Conservation (phyloP, 1,140 invertebrate genomes). For the Caerostris extrusa region DNA sequence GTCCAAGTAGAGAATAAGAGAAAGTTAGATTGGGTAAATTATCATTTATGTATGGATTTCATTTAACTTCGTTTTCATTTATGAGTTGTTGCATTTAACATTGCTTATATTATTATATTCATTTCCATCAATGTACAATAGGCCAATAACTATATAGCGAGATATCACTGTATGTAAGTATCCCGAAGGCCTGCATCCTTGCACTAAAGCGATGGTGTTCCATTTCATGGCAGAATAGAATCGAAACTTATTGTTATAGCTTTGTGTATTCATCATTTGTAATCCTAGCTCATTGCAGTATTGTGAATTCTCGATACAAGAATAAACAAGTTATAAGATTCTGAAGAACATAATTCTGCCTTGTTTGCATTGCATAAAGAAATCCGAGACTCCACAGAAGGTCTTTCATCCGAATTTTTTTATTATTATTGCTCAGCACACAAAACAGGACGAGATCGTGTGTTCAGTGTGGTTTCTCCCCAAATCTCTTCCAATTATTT, state of each 20-base stretch:
- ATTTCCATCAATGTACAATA: no score
- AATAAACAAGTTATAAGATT: slow-evolving; percentile 18
- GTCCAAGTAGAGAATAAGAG: no score
- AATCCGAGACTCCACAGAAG: background rate
- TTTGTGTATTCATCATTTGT: background rate
- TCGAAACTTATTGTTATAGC: background rate
- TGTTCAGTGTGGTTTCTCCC: slow-evolving; percentile 49
- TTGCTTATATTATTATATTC: no score
- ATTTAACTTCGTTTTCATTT: no score
- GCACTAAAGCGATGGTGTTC: no score
- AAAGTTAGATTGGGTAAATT: no score
- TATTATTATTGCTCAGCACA: background rate
- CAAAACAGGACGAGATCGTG: background rate
- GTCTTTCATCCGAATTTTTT: slow-evolving; percentile 9
- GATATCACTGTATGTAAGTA: no score
- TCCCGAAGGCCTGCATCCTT: no score
- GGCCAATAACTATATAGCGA: no score
- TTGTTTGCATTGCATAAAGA: slow-evolving; percentile 28
- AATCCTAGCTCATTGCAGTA: background rate
- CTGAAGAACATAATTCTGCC: background rate
- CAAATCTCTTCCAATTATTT: slow-evolving; percentile 49
- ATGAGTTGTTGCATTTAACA: no score
- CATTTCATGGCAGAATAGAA: no score
- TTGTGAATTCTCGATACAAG: background rate
- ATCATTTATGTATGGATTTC: no score